Base-by-base conservation (phyloP, 2,888 invertebrate genomes). In the Aleiodes leptofemur region DNA sequence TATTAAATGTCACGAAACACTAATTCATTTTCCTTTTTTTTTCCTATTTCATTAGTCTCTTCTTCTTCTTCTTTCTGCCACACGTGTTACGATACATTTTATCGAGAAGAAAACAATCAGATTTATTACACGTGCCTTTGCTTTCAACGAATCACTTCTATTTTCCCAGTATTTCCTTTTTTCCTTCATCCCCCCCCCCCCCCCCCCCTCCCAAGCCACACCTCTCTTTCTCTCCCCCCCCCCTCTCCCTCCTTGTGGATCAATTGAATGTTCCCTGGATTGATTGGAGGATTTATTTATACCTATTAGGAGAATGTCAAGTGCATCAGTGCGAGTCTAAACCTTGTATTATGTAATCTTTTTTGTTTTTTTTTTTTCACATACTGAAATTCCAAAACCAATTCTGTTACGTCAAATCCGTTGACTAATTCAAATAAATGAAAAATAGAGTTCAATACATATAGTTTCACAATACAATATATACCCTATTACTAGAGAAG, bases 271-370 rank as follows among this genome's bases (percentile, higher is more conserved):
- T 66, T 38, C 64, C 38, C 38, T 29, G 23, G 43, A 55, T 8
- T 55, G 66, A 55, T 55, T 55, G 53, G 38, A 55, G 14, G 55
- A 72, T 72, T 72, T 72, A 72, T 72, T 72, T 66, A 64, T 64
- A 53, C 53, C 51, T 31, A 51, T n/a, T 50, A 23, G 31, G 31
- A n/a, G 43, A 70, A 70, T 57, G 70, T 70, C 70, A 70, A 57
- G 57, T 70, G 57, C 57, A 70, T 11, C 16, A 23, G 29, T 11
- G 57, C 31, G 23, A 29, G 11, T 48, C 16, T 11, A 34, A n/a
- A 14, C 14, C 57, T 56, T 23, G 14, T 48, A 50, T 66, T 51
- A 23, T n/a, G 14, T 66, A 14, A 23, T 48, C 66, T 11, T 43
- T 11, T 43, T 6, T 43, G 23, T 23, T 23, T 23, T 34, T 34